Evolutionary conservation across 2,113 vertebrate species (phyloP).

Genomic region (Leucosticte australis): DNA sequence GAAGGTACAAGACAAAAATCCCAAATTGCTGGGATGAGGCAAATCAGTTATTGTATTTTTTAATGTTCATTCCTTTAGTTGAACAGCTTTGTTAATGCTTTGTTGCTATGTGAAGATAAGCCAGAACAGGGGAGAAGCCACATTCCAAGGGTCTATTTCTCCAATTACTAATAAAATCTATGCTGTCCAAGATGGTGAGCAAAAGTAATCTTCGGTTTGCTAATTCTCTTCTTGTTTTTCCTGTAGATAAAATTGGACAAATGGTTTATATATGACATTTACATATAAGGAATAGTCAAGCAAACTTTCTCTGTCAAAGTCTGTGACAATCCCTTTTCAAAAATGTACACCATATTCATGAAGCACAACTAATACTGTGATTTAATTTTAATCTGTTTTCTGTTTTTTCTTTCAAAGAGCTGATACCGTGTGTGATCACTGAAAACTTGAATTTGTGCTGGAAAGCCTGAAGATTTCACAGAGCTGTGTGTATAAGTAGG

Average conservation of each 20-base stretch:
- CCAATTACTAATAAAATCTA: slow-evolving; percentile 52
- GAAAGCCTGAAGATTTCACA: background rate
- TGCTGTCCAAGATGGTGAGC: background rate
- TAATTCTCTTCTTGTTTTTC: slow-evolving; percentile 21
- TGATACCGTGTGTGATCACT: background rate
- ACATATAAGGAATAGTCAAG: background rate
- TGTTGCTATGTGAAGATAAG: slow-evolving; percentile 57
- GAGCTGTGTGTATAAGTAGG: background rate
- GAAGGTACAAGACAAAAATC: slow-evolving; percentile 58
- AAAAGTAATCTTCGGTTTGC: slow-evolving; percentile 8
- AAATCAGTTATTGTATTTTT: slow-evolving; percentile 66
- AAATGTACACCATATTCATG: background rate
- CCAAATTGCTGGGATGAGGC: slow-evolving; percentile 46
- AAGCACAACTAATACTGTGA: background rate
- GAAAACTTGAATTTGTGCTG: background rate
- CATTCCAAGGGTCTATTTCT: slow-evolving; percentile 16
- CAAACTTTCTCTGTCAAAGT: background rate
- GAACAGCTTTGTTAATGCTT: slow-evolving; percentile 48
- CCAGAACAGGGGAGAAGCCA: slow-evolving; percentile 6
- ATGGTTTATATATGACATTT: slow-evolving; percentile 3
- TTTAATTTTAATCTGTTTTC: background rate
- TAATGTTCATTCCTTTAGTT: slow-evolving; percentile 57
- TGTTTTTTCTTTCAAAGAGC: background rate
- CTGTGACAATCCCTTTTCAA: background rate
- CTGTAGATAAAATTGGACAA: background rate